Percentiles rank a stretch among this genome's conserved stretches.
Conservation (phyloP, 2,113 vertebrate species). For the Delphinus delphis region DNA sequence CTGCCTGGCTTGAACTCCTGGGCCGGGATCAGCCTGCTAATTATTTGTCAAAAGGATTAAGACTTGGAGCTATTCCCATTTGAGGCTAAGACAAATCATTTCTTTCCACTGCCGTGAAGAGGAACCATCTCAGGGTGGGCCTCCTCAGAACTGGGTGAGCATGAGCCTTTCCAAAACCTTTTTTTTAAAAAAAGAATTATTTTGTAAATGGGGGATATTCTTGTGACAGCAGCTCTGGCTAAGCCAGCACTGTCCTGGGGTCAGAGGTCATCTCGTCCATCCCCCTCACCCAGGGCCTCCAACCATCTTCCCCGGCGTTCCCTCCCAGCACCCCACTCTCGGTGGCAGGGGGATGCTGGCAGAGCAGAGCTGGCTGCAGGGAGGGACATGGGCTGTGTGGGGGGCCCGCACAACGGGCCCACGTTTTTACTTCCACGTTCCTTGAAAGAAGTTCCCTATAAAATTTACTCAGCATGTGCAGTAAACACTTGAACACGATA, state of each 20-base stretch:
- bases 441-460: neutral
- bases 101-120: neutral
- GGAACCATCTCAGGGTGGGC: neutral
- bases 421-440: neutral
- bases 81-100: constrained; percentile 14
- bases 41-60: constrained; percentile 40
- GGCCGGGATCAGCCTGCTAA: neutral
- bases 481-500: neutral
- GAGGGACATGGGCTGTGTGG: neutral
- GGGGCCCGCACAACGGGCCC: neutral
- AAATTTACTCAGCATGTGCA: neutral
- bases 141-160: neutral
- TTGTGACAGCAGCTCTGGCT: neutral
- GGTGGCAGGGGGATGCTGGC: neutral
- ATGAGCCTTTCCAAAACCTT: neutral
- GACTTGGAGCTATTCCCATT: neutral
- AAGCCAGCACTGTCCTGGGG: neutral
- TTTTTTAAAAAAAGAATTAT: neutral
- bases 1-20: neutral
- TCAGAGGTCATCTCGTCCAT: neutral
- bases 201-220: neutral
- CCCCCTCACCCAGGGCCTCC: neutral
- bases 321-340: neutral
- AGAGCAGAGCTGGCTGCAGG: neutral
- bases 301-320: too few species aligned